Base-by-base conservation (phyloP, 1,140 invertebrate genomes). In the Metaphire vulgaris region DNA sequence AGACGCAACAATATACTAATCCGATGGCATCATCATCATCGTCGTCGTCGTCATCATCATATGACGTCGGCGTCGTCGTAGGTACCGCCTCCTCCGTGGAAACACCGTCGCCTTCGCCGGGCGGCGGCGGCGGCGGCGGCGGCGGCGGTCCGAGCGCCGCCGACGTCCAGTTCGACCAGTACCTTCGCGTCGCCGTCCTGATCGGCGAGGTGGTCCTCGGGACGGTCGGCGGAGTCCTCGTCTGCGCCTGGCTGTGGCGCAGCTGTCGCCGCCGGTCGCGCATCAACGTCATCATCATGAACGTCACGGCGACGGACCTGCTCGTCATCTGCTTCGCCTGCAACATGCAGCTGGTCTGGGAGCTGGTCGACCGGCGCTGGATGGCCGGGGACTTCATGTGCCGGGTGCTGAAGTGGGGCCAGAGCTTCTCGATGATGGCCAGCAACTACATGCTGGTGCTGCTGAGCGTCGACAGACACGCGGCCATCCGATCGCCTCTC, bases 251-350 rank as follows among this genome's bases (percentile, higher is more conserved):
- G 83, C 82, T 85, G 79, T 76, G 78, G 64, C 79, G 69, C 67
- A 83, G 83, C 71, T 75, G 80, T 21, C 64, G 69, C 1, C 66
- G 80, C 1, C 80, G 81, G 74, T 80, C 81, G 2, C 80, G 81
- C 2, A 82, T 85, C 1, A 83, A 85, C 78, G 72, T 81, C 21
- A 80, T 86, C 15, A 86, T 87, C 68, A 74, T 86, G 2, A 84
- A 87, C 75, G 79, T 87, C 64, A 84, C 85, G 2, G 72, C 83
- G 6, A 81, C 85, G 0, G 86, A 87, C 75, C 72, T 85, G 15
- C 73, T 83, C 26, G 86, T 87, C 2, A 81, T 86, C 33, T 79
- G 81, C 16, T 75, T 83, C 16, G 83, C 84, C 26, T 82, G 81
- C 85, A 12, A n/a, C n/a, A 65, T 65, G 14, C 56, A 65, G 56